Base-by-base conservation (phyloP, 2,888 invertebrate genomes). In the Deilephila elpenor region DNA sequence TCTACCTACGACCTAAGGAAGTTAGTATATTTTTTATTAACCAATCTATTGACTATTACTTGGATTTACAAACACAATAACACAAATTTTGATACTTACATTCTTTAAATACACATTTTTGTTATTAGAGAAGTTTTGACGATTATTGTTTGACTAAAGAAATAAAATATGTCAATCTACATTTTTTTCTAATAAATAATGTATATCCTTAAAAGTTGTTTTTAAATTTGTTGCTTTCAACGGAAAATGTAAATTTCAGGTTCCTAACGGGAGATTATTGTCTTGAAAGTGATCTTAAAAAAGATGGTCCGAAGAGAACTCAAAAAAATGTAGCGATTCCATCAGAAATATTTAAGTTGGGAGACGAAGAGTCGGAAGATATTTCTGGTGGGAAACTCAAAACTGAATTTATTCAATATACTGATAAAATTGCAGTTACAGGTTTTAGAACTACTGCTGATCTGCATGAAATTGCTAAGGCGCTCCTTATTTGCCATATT, bases 261-360 rank as follows among this genome's bases (percentile, higher is more conserved):
- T 87, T 91, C 60, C 78, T 93, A 34, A 85, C 82, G 78, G 94
- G 94, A 5, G 85, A 93, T 75, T 93, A 93, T 75, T 93, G 93
- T 61, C 79, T 90, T 0, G 91, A 91, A 80, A 78, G 78, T 60
- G 93, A 93, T 77, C 76, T 93, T 71, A 75, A 81, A 62, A 74
- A 20, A 14, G 70, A 78, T 32, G 59, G 73, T 3, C 51, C 60
- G 74, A 75, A 76, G 74, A 78, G 79, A 74, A 19, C 53, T 8
- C 17, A 61, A 11, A 17, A 37, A 20, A 29, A 73, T 25, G 3
- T 76, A 4, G 76, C 79, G 2, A 85, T 81, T 71, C 67, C 81
- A 44, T 87, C 86, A 0, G 86, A 86, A 72, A 29, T 84, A 1
- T 82, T 83, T 44, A 70, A 75, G 20, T 75, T 80, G 4, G 75